Evolutionary conservation across 2,113 vertebrate genomes (phyloP), one percentile per base, ranked within the genome.

Genomic region (Pantherophis guttatus): DNA sequence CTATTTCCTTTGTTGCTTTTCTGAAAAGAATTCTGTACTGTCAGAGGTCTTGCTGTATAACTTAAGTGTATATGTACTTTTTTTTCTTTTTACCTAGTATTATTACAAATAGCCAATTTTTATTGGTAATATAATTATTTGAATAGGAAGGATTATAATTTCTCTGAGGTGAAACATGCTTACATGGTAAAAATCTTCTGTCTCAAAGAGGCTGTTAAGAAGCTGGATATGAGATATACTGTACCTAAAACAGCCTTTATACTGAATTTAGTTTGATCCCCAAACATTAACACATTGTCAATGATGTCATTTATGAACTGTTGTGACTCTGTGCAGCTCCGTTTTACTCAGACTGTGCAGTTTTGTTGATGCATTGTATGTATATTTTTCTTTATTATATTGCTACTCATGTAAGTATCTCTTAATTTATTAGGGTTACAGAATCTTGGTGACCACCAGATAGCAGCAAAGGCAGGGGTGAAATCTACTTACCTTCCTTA

Each of bases 121-220:
- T 97, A 58, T 96, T 86, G 62, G 93, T 97, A 97, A 97, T 96
- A 96, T 75, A 95, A 70, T 95, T 97, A 96, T 96, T 97, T 96
- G 95, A 93, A 95, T 97, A 97, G 97, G 97, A 97, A 95, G 90
- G 94, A 91, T 90, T 93, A 75, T 95, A 95, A 97, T 91, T 95
- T 97, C 97, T 95, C 86, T 90, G 96, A 96, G 96, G 97, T 96
- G 96, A 97, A 97, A 96, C 96, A 96, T 92, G 95, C 96, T 96
- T 92, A 93, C 92, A 93, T 95, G 92, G 95, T 96, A 96, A 96
- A 98, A 98, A 91, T 95, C 90, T 94, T 95, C 95, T 94, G 96
- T 95, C 94, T 97, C 91, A 90, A 95, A 97, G 96, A 93, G 91
- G 92, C 95, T 97, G 94, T 89, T 92, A 87, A 97, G 94, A 97